Percentiles rank a stretch among this genome's conserved stretches.
Conservation (phyloP, 2,888 invertebrate genomes). For the Bugulina stolonifera region DNA sequence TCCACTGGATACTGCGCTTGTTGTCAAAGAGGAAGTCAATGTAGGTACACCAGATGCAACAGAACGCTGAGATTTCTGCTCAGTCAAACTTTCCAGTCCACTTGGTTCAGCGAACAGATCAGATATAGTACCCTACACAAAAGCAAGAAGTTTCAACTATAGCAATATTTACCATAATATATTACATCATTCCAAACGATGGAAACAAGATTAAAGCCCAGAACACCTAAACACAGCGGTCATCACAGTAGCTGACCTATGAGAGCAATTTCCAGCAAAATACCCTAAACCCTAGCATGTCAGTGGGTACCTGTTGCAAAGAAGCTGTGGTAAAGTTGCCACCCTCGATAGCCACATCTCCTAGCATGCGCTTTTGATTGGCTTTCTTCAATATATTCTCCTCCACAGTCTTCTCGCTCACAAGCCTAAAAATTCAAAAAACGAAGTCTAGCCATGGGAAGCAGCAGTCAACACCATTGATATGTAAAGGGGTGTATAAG, state of each 20-base stretch:
- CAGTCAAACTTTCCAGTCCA: slow-evolving; percentile 60
- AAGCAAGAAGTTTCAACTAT: no score
- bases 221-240: no score
- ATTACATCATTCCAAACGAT: no score
- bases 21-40: background rate
- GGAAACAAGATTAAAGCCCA: no score
- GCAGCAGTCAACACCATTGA: no score
- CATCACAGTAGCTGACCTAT: no score
- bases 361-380: slow-evolving; percentile 91
- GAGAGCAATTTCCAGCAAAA: no score
- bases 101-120: slow-evolving; percentile 72
- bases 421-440: slow-evolving; percentile 61
- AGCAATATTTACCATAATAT: no score
- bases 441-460: no score
- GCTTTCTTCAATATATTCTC: slow-evolving; percentile 99
- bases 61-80: slow-evolving; percentile 55
- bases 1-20: background rate
- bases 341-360: slow-evolving; percentile 94
- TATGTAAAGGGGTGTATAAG: no score
- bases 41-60: background rate
- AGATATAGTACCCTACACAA: slow-evolving; percentile 73
- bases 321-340: slow-evolving; percentile 97
- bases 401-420: slow-evolving; percentile 94
- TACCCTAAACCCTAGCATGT: no score
- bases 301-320: slow-evolving; percentile 77